A percentile compares a stretch with the other conserved stretches of the same genome.
These are phyloP conservation scores for Nesogale talazaci DNA, from an alignment of 2,113 vertebrate genomes.

Conservation along the genomic window DNA sequence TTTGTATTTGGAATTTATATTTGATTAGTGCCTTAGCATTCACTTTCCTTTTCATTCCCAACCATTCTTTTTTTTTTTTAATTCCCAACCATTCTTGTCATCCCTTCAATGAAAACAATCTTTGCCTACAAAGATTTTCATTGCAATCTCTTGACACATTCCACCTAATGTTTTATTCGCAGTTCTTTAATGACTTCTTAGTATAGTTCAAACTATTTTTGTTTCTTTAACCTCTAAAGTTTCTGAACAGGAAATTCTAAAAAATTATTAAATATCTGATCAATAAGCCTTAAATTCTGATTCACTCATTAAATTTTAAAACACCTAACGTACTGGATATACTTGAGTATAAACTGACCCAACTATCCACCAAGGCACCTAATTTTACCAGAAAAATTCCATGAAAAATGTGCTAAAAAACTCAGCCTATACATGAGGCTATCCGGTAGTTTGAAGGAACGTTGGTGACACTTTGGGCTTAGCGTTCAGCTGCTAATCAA, in stretches of 20 bases:
- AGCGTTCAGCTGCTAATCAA: too few species aligned
- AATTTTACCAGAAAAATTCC: too few species aligned
- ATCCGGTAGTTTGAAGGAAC: too few species aligned
- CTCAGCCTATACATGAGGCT: too few species aligned
- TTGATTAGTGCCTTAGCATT: neutral
- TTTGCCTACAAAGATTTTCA: neutral
- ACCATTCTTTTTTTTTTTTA: neutral
- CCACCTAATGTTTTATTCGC: neutral
- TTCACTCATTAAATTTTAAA: neutral
- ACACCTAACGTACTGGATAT: too few species aligned
- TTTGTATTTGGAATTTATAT: neutral
- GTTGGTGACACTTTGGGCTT: too few species aligned
- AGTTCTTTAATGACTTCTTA: neutral
- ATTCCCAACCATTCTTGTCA: neutral
- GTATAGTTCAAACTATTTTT: neutral
- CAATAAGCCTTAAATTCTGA: slow-evolving; percentile 11
- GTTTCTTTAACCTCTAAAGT: neutral
- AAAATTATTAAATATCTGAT: slow-evolving; percentile 22
- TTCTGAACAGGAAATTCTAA: slow-evolving; percentile 3
- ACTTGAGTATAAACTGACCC: too few species aligned
- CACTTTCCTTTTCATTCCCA: neutral
- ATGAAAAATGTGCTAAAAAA: too few species aligned
- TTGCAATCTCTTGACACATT: neutral
- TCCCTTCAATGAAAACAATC: slow-evolving; percentile 14
- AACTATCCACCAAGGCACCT: too few species aligned